Conservation (phyloP, 2,888 invertebrate species). For the Amiota communis region DNA sequence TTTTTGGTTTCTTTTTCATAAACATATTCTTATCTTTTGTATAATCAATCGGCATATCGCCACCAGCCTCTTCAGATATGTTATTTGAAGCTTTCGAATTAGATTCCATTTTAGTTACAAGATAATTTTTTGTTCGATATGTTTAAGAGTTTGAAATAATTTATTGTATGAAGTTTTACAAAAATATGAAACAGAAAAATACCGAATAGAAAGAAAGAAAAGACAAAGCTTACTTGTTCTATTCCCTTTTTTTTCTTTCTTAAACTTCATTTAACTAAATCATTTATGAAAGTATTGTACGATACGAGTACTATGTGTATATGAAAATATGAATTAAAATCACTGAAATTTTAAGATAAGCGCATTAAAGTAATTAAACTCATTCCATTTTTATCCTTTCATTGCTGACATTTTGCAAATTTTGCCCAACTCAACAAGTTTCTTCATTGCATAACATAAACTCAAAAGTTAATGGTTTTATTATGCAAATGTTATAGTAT, state of each 20-base stretch:
- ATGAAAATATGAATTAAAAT: background rate
- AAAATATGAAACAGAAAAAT: too few relatives aligned
- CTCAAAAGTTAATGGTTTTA: constrained; percentile 16
- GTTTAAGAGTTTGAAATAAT: too few relatives aligned
- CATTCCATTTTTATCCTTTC: background rate
- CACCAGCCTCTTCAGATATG: background rate
- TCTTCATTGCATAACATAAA: background rate
- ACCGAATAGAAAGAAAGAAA: too few relatives aligned
- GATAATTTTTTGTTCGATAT: too few relatives aligned
- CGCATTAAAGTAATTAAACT: constrained; percentile 20
- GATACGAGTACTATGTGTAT: too few relatives aligned
- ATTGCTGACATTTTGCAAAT: background rate
- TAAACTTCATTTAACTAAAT: too few relatives aligned
- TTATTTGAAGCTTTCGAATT: too few relatives aligned
- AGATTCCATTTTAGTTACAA: too few relatives aligned
- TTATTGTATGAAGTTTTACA: too few relatives aligned
- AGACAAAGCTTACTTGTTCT: too few relatives aligned
- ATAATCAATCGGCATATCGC: background rate
- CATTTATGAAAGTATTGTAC: too few relatives aligned
- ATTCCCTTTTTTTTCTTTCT: too few relatives aligned
- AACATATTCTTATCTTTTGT: background rate
- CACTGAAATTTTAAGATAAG: constrained; percentile 11
- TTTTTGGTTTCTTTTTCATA: background rate
- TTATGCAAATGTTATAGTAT: constrained; percentile 17
- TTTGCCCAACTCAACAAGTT: constrained; percentile 16